phyloP scores from a whole-genome alignment of 2,888 invertebrate species.

The Leptopterna dolabrata region DNA sequence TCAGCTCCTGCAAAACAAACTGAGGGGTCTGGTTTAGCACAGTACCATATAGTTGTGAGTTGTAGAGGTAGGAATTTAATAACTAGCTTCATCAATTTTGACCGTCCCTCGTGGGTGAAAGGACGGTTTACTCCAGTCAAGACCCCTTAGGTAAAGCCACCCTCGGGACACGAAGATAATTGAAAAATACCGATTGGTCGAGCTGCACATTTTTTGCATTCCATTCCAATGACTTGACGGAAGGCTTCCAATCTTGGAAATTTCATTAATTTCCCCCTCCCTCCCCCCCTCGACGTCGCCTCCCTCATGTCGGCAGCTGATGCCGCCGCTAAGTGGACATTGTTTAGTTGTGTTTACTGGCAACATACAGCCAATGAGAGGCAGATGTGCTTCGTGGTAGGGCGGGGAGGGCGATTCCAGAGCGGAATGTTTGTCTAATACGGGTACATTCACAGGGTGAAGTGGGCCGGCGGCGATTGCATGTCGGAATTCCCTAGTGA shows the following conservation, averaged over 20 bases:
- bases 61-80: too few species aligned
- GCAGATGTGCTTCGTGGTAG: background rate
- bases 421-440: slow-evolving; percentile 36
- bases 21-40: too few species aligned
- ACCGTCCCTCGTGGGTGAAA: too few species aligned
- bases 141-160: background rate
- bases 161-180: background rate
- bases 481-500: background rate
- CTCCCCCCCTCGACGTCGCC: background rate
- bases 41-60: too few species aligned
- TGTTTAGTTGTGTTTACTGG: slow-evolving; percentile 42
- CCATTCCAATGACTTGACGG: background rate
- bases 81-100: too few species aligned
- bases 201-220: background rate
- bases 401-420: slow-evolving; percentile 6
- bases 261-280: background rate
- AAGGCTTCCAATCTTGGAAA: background rate
- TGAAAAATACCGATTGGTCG: background rate
- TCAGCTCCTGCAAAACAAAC: too few species aligned
- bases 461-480: background rate
- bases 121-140: too few species aligned
- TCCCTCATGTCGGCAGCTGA: background rate
- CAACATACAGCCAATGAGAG: slow-evolving; percentile 32
- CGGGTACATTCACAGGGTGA: background rate
- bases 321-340: slow-evolving; percentile 23